Percentiles rank a stretch among this genome's conserved stretches.
phyloP scores from a whole-genome alignment of 2,888 invertebrate genomes.

The Acanthopleura granulata region DNA sequence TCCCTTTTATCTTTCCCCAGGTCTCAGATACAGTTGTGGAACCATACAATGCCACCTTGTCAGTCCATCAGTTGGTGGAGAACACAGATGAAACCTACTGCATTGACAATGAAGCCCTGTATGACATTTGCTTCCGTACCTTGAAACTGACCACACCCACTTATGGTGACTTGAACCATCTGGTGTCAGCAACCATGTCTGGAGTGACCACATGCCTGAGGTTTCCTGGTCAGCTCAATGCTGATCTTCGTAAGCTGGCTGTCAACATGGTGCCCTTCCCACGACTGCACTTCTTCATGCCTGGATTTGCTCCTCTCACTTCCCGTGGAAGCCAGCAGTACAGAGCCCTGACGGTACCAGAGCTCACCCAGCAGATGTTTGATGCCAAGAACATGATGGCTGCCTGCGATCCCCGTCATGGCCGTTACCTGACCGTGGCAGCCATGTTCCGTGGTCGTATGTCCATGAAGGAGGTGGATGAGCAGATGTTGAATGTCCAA shows the following conservation, averaged over 20 bases:
- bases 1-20: constrained; percentile 58
- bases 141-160: constrained; percentile 67
- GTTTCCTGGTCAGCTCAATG: constrained; percentile 78
- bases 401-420: not conserved
- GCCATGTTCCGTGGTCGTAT: constrained; percentile 9
- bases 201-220: constrained; percentile 85
- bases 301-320: constrained; percentile 39
- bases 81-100: constrained; percentile 71
- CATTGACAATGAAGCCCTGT: constrained; percentile 90
- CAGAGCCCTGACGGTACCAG: constrained; percentile 54
- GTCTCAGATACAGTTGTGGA: constrained; percentile 79
- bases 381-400: constrained; percentile 7
- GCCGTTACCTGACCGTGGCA: not conserved
- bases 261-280: constrained; percentile 55
- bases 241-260: constrained; percentile 1
- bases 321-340: constrained; percentile 67
- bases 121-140: constrained; percentile 91
- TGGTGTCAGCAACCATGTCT: constrained; percentile 67
- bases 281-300: constrained; percentile 69
- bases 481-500: not conserved
- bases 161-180: constrained; percentile 7
- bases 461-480: constrained; percentile 8
- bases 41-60: constrained; percentile 89
- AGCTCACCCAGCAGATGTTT: constrained; percentile 10
- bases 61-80: constrained; percentile 69